phyloP scores from a whole-genome alignment of 1,140 invertebrate genomes.

The Odontomachus brunneus region DNA sequence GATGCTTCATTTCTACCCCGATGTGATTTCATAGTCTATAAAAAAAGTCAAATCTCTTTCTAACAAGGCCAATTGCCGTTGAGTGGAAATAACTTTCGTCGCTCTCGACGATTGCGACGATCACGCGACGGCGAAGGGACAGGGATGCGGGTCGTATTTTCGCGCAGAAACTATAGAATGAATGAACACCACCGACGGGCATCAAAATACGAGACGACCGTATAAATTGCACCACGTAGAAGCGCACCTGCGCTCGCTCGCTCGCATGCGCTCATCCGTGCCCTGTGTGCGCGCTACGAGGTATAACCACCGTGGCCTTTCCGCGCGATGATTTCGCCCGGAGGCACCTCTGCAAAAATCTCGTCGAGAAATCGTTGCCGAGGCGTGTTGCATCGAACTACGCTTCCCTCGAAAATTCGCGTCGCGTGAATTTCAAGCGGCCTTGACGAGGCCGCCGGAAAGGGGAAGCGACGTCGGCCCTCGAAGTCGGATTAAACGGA shows the following conservation, averaged over 20 bases:
- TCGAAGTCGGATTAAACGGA: slow-evolving; percentile 60
- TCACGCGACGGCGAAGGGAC: not conserved
- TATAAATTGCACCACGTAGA: slow-evolving; percentile 66
- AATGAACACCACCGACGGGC: slow-evolving; percentile 63
- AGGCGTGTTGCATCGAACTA: slow-evolving; percentile 25
- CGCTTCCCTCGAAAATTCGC: slow-evolving; percentile 62
- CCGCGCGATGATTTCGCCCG: slow-evolving; percentile 64
- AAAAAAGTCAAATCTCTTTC: not conserved
- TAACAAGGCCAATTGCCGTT: not conserved
- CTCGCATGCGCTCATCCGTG: slow-evolving; percentile 4
- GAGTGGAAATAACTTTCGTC: not conserved
- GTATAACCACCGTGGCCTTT: slow-evolving; percentile 59
- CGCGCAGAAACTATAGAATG: slow-evolving; percentile 55
- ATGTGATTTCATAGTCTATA: not conserved
- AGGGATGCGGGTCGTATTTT: slow-evolving; percentile 60
- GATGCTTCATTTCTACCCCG: too few species aligned
- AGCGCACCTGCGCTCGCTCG: slow-evolving; percentile 31
- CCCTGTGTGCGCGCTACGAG: slow-evolving; percentile 2
- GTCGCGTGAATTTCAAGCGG: slow-evolving; percentile 69
- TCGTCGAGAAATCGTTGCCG: slow-evolving; percentile 63
- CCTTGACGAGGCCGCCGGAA: slow-evolving; percentile 61
- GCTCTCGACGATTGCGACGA: not conserved
- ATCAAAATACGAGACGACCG: slow-evolving; percentile 65
- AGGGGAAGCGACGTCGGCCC: slow-evolving; percentile 32
- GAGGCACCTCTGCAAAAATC: slow-evolving; percentile 66